phyloP scores from a whole-genome alignment of 2,888 invertebrate species.

The Daptonema setosum region DNA sequence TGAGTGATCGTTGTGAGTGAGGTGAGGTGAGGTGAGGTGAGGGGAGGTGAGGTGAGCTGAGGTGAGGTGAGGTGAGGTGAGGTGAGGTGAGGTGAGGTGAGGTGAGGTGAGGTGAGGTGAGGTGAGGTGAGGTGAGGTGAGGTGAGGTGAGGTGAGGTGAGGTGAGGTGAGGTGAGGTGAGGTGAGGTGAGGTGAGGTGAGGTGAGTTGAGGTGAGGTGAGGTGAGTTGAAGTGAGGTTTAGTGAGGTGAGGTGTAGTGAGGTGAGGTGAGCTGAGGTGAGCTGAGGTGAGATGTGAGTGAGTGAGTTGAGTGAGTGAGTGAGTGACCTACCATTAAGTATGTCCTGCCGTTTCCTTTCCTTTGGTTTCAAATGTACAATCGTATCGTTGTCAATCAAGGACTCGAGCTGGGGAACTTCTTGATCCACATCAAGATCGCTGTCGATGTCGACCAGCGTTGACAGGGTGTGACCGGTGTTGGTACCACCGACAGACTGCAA shows the following conservation, averaged over 20 bases:
- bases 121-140: neutral
- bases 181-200: neutral
- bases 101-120: neutral
- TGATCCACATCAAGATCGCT: slow-evolving; percentile 42
- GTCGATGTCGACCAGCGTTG: slow-evolving; percentile 14
- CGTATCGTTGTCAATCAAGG: slow-evolving; percentile 47
- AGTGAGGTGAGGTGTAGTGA: neutral
- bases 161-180: neutral
- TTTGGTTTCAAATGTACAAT: slow-evolving; percentile 49
- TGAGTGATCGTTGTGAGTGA: no score
- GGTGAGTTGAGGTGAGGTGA: neutral
- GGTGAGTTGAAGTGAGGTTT: neutral
- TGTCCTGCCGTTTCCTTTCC: slow-evolving; percentile 71
- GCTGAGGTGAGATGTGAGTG: neutral
- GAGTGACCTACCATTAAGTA: slow-evolving; percentile 53
- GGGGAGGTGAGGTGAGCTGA: neutral
- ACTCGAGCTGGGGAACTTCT: slow-evolving; percentile 54
- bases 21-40: neutral
- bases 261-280: neutral
- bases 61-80: neutral
- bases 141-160: neutral
- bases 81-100: neutral
- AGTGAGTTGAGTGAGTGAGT: neutral
- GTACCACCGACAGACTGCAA: slow-evolving; percentile 12
- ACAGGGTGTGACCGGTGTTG: slow-evolving; percentile 5